Evolutionary conservation across 2,113 vertebrate species (phyloP).

Genomic region (Puffinus mauretanicus): DNA sequence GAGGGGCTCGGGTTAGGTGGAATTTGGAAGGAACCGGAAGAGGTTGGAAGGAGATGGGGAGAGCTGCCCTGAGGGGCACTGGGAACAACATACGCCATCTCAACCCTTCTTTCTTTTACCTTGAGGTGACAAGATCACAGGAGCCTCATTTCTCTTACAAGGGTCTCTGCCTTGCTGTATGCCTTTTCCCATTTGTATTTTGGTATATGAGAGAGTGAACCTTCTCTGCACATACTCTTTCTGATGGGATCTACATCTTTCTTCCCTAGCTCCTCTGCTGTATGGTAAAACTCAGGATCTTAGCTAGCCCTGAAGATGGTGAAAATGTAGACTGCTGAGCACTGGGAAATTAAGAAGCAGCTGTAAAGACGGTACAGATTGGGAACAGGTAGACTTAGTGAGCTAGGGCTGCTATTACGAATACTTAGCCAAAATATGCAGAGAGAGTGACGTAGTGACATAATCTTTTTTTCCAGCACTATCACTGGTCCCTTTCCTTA

Average conservation of each 20-base stretch:
- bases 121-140: neutral
- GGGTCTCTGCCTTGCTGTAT: neutral
- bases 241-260: neutral
- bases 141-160: neutral
- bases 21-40: neutral
- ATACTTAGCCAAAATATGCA: neutral
- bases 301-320: neutral
- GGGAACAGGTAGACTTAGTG: neutral
- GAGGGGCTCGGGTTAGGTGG: neutral
- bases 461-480: neutral
- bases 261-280: neutral
- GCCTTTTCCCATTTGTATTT: neutral
- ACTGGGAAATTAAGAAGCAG: neutral
- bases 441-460: neutral
- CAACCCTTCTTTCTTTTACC: neutral
- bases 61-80: neutral
- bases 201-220: neutral
- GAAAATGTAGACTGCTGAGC: neutral
- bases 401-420: neutral
- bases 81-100: neutral
- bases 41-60: neutral
- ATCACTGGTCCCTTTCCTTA: neutral
- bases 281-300: neutral
- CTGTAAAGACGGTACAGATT: neutral
- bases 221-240: neutral